phyloP scores from a whole-genome alignment of 2,888 invertebrate genomes.

The Celastrina argiolus region DNA sequence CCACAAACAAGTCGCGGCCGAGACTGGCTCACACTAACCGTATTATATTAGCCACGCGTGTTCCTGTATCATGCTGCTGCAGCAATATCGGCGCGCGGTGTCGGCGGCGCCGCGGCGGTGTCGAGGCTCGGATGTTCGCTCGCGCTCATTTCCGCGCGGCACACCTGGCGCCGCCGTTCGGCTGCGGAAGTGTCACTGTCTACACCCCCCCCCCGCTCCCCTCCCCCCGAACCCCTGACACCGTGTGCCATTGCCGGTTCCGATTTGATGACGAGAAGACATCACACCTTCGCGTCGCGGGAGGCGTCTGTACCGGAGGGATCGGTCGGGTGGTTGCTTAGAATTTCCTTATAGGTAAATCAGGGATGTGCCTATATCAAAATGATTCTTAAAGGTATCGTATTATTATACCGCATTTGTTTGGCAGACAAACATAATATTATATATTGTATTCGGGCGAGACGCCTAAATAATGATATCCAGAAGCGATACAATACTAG shows the following conservation, averaged over 20 bases:
- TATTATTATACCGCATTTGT: no score
- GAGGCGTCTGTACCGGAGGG: background rate
- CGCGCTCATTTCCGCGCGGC: constrained; percentile 15
- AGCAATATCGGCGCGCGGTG: no score
- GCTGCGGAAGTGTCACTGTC: constrained; percentile 30
- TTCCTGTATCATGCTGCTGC: background rate
- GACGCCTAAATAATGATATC: no score
- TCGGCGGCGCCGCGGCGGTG: background rate
- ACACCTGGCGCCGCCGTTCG: constrained; percentile 13
- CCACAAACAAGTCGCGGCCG: no score
- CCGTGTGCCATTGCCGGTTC: constrained; percentile 23
- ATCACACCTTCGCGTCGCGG: background rate
- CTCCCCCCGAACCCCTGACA: constrained; percentile 13
- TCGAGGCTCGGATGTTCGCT: background rate
- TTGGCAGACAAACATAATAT: no score
- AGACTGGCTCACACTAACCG: no score
- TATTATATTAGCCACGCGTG: no score
- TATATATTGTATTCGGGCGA: no score
- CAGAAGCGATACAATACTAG: no score
- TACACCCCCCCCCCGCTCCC: constrained; percentile 23
- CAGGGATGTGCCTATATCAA: no score
- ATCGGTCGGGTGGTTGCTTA: background rate
- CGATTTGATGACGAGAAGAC: constrained; percentile 24
- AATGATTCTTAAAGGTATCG: no score
- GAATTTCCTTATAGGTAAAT: no score